Base-by-base conservation (phyloP, 2,797 vertebrate genomes). In the Tragelaphus oryx region DNA sequence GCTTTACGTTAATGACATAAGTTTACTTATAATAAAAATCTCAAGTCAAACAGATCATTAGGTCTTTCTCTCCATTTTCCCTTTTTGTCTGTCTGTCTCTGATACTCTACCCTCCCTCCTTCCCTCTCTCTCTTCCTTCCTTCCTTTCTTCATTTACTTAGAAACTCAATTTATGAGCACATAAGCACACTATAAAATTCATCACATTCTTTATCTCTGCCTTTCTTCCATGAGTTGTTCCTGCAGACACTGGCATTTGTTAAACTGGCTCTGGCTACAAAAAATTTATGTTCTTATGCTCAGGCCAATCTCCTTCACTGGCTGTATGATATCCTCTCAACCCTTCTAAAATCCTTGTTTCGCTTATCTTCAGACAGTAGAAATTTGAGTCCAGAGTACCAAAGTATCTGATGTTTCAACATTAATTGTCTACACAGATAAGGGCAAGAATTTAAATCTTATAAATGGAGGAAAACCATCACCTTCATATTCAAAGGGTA, bases 401-500 rank as follows among this genome's bases (percentile, higher is more conserved):
- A 83, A 0, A 26, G 5, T 90, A 68, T 13, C 55, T 59, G 22
- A 55, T 79, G 9, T 76, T 74, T 96, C 86, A 65, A 24, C 28
- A 37, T 78, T 62, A 91, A 78, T 89, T 5, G 1, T 82, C 76
- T 54, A 18, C 41, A 82, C 44, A 89, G 74, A 94, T 92, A 94
- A 96, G 48, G 24, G 46, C 59, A 93, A 94, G 88, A 92, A 94
- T 90, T 95, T 96, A 93, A 95, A 93, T 84, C 75, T 91, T 92
- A 10, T 75, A 60, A 93, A 59, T 89, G 54, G n/a, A 84, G 26
- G 22, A 20, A 93, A 89, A 80, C 8, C 22, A 87, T 81, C 46
- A 62, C 54, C 57, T 96, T 94, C 75, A 14, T 89, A 44, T 80
- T 94, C 57, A 78, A 60, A 60, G 22, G 12, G 14, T 68, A 93